Evolutionary conservation across 2,888 invertebrate species (phyloP).

Genomic region (Mantis religiosa): DNA sequence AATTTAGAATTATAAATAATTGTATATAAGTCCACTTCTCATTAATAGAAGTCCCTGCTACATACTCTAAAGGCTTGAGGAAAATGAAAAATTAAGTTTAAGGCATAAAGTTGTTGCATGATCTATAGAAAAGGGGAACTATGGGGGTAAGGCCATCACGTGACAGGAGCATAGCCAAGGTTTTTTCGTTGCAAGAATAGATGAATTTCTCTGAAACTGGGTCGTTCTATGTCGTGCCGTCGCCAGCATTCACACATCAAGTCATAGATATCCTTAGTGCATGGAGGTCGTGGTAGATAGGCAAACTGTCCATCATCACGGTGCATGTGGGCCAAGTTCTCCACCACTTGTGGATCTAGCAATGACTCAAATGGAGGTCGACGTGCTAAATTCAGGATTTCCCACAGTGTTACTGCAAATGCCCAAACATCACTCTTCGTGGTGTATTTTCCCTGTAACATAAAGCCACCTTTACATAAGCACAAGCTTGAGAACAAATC

Average conservation of each 20-base stretch:
- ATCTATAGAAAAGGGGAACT: not conserved
- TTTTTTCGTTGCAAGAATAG: constrained; percentile 55
- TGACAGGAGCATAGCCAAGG: constrained; percentile 41
- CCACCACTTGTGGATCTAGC: constrained; percentile 73
- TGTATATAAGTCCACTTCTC: not conserved
- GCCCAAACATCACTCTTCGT: constrained; percentile 90
- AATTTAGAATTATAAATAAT: not conserved
- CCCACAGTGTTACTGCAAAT: constrained; percentile 84
- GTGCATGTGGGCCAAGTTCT: constrained; percentile 70
- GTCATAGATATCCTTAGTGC: constrained; percentile 57
- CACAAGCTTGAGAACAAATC: too few relatives aligned
- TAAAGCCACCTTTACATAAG: not conserved
- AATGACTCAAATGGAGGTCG: constrained; percentile 73
- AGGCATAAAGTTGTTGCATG: not conserved
- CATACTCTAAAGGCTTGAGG: not conserved
- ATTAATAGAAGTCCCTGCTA: not conserved
- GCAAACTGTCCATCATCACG: constrained; percentile 50
- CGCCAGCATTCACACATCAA: constrained; percentile 60
- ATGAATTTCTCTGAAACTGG: constrained; percentile 58
- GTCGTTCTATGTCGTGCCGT: constrained; percentile 50
- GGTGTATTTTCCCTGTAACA: constrained; percentile 70
- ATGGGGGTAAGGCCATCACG: constrained; percentile 24
- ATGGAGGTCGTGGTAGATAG: constrained; percentile 43
- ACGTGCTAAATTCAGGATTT: constrained; percentile 73
- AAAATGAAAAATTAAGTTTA: not conserved